Base-by-base conservation (phyloP, 2,113 vertebrate genomes). In the Mirza zaza region DNA sequence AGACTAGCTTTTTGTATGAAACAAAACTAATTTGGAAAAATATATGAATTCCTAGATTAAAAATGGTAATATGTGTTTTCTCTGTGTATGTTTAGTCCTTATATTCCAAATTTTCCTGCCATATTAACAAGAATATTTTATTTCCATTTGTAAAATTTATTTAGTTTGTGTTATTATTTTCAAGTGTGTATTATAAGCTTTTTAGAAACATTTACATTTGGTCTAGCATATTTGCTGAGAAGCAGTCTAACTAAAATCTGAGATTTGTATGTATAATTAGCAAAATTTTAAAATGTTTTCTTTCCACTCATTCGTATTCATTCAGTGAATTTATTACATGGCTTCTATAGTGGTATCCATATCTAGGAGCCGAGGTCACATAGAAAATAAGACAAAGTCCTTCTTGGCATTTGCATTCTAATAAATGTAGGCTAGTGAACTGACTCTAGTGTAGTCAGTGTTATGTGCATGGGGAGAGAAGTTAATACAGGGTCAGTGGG, bases 11-110 rank as follows among this genome's bases (percentile, higher is more conserved):
- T 87, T 96, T 67, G 0, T 95, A 0, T 95, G 90, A 97, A 97
- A 86, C 25, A 55, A 94, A 96, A 77, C 92, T 88, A 71, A 97
- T 97, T 97, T 91, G 12, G 79, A 97, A 95, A 39, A 25, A 89
- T 61, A 18, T 27, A 29, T 13, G 34, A 83, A 36, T 82, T 73
- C 12, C 9, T 92, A 89, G 34, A 91, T 96, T 94, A 90, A 87
- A 91, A 71, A 27, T 81, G 52, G 70, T 94, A 93, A 73, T 92
- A 85, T 90, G 5, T 96, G 18, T 71, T 76, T 95, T 94, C 29
- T 80, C n/a, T 82, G 42, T 32, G 65, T 93, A 39, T 97, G 21
- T 68, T 45, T 90, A 83, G 5, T 63, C 0, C 3, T 50, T 88
- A n/a, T 63, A 97, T 87, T 86, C 65, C 65, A 80, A 90, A 48